A percentile compares a stretch with the other conserved stretches of the same genome.
phyloP scores from a whole-genome alignment of 1,140 invertebrate species.

The Drosophila asahinai region DNA sequence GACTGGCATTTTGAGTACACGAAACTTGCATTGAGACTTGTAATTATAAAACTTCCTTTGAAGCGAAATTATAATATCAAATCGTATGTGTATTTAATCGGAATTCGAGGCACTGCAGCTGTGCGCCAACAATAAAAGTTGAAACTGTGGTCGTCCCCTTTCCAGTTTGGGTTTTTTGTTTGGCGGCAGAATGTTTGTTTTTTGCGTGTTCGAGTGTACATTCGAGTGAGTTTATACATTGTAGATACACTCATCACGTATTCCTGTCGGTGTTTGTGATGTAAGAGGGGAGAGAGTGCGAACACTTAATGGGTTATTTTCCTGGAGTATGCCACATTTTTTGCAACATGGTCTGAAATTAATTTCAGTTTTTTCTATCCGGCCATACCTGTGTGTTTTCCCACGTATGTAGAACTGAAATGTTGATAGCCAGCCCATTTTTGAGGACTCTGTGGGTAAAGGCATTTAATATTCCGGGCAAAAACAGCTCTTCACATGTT shows the following conservation, averaged over 20 bases:
- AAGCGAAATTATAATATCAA: slow-evolving; percentile 9
- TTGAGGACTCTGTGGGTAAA: neutral
- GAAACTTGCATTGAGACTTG: slow-evolving; percentile 35
- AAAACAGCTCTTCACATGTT: slow-evolving; percentile 1
- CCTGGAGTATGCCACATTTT: neutral
- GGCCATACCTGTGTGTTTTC: slow-evolving; percentile 1
- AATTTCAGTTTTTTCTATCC: slow-evolving; percentile 11
- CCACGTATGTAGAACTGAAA: neutral
- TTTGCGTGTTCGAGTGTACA: neutral
- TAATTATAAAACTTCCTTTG: slow-evolving; percentile 30
- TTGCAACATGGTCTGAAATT: slow-evolving; percentile 6
- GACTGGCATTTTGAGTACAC: neutral
- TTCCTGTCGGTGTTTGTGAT: neutral
- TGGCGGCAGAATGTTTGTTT: neutral
- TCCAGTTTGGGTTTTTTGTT: neutral
- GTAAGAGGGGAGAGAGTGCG: neutral
- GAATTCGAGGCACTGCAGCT: no score
- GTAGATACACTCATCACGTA: neutral
- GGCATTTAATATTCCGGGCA: slow-evolving; percentile 2
- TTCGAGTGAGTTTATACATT: neutral
- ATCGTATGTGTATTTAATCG: neutral
- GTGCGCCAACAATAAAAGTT: neutral
- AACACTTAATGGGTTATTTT: slow-evolving; percentile 7
- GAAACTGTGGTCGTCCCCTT: neutral
- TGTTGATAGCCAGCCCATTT: neutral